Evolutionary conservation across 1,140 invertebrate species (phyloP).

Genomic region (Carposina sasakii): DNA sequence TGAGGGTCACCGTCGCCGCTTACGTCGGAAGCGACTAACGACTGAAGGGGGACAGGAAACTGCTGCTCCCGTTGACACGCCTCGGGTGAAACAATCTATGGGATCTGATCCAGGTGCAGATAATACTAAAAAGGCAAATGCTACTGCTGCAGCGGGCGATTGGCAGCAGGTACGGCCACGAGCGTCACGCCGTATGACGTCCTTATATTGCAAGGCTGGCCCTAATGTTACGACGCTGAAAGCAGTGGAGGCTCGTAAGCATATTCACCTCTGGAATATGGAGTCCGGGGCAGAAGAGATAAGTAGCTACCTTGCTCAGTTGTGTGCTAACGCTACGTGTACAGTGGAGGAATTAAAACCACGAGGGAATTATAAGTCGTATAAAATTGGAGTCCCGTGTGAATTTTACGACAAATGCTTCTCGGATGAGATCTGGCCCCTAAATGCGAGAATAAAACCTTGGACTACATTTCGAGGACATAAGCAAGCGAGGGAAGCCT

Average conservation of each 20-base stretch:
- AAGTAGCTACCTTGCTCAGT: background rate
- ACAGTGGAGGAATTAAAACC: constrained; percentile 6
- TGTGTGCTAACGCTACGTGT: background rate
- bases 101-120: too few relatives aligned
- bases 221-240: constrained; percentile 2
- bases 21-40: background rate
- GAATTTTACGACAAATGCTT: constrained; percentile 3
- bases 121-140: too few relatives aligned
- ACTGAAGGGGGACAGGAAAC: background rate
- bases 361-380: constrained; percentile 2
- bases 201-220: background rate
- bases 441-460: background rate
- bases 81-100: too few relatives aligned
- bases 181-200: background rate
- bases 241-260: constrained; percentile 2
- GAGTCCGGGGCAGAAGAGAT: constrained; percentile 1
- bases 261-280: constrained; percentile 11
- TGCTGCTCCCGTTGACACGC: too few relatives aligned
- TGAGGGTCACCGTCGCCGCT: background rate
- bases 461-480: constrained; percentile 7
- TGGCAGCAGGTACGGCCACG: background rate
- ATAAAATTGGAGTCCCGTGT: constrained; percentile 3
- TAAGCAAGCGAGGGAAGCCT: background rate
- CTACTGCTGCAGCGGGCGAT: background rate
- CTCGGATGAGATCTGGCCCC: constrained; percentile 1